Base-by-base conservation (phyloP, 2,888 invertebrate species). In the Noctua janthina region DNA sequence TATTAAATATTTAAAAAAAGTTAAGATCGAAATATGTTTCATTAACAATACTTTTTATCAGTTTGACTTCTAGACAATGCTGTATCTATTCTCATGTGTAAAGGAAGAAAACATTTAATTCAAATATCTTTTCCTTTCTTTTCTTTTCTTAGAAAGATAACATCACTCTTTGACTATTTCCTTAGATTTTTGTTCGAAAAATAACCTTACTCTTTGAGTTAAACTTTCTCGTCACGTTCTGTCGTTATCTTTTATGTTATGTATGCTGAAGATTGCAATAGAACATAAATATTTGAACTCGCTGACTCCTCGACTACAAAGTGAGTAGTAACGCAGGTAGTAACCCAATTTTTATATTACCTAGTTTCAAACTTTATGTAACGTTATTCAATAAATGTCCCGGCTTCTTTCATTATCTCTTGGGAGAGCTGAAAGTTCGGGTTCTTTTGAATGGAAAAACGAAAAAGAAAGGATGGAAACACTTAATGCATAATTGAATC, bases 201-300 rank as follows among this genome's bases (percentile, higher is more conserved):
- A 62, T 29, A 62, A 23, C 54, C 20, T 20, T 7, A 7, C 54
- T 54, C 54, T 54, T 54, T 54, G 54, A 54, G 23, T 83, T 54
- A 54, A 10, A 46, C 2, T 74, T 82, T 87, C 89, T 43, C 1
- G 67, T 85, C 88, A 89, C 87, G 89, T 84, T 15, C 49, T 10
- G 46, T 46, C 81, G 43, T 87, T 84, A 79, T 51, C 4, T 84
- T 78, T 79, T 84, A 81, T 79, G 71, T 79, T 74, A 69, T 46
- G 56, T 87, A 72, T 68, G 59, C 74, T 76, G 67, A 76, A 84
- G 73, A 87, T 85, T 84, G 79, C 73, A 73, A 70, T 73, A 35
- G 54, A 79, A 76, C 84, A 74, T 87, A 87, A 87, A 87, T 79
- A 79, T 76, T 35, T 72, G 64, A 79, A 78, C n/a, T 73, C 62